A percentile compares a stretch with the other conserved stretches of the same genome.
Conservation (phyloP, 2,888 invertebrate genomes). For the Dusona sp. region DNA sequence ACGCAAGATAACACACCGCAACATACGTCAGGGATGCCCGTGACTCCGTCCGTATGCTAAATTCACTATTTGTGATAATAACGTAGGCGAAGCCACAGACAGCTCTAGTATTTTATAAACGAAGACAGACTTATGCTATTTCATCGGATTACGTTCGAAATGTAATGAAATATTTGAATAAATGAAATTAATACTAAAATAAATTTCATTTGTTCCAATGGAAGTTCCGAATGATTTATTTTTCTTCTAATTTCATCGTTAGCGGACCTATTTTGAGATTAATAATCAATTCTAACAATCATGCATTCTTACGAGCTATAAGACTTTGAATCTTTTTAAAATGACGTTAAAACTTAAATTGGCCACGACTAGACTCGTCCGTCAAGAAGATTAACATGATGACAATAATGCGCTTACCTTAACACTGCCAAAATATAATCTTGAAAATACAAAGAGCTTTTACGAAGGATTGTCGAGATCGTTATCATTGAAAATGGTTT, state of each 20-base stretch:
- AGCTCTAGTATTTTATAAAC: too few relatives aligned
- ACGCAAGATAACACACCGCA: too few relatives aligned
- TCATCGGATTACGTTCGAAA: too few relatives aligned
- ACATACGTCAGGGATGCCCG: too few relatives aligned
- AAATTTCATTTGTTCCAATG: background rate
- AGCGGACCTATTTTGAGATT: background rate
- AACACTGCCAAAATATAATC: slow-evolving; percentile 32
- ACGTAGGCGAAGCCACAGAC: too few relatives aligned
- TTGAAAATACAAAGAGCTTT: background rate
- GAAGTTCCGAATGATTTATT: background rate
- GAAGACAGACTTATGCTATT: too few relatives aligned
- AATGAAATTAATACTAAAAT: too few relatives aligned
- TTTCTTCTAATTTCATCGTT: background rate
- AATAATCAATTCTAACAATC: background rate
- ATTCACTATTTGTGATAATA: too few relatives aligned
- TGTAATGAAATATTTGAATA: too few relatives aligned
- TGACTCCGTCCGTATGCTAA: too few relatives aligned
- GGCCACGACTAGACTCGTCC: background rate
- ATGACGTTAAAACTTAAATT: background rate
- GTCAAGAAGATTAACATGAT: slow-evolving; percentile 13
- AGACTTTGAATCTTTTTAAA: background rate
- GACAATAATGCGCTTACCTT: slow-evolving; percentile 29
- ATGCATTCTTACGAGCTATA: background rate
- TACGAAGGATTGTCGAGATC: background rate
- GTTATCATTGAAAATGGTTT: slow-evolving; percentile 26